Base-by-base conservation (phyloP, 2,797 vertebrate species). In the Acrocephalus scirpaceus region DNA sequence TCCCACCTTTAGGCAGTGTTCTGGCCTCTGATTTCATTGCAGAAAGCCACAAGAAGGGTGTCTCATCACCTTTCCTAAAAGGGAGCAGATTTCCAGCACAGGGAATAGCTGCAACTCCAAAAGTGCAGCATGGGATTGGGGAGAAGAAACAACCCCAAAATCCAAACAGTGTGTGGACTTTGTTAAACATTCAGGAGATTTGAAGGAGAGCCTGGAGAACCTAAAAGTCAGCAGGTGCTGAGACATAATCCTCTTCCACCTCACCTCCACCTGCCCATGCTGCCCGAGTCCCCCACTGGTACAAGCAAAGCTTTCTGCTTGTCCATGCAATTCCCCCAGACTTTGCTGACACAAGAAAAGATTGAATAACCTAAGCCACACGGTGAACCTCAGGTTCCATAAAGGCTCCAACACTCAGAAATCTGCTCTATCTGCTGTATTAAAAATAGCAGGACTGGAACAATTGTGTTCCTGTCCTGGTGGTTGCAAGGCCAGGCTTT, bases 181-280 rank as follows among this genome's bases (percentile, higher is more conserved):
- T 15, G 7, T 15, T 26, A 36, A 38, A 14, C 13, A 27, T 27
- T 8, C 36, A 65, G 61, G 48, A 60, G 38, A 74, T 58, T 69
- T 84, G 61, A 93, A 94, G 75, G 72, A 80, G 85, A 80, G 17
- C 22, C 56, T 56, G 25, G 47, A 77, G 90, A 71, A 94, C 13
- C 44, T 40, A 26, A 7, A 2, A 67, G 79, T 65, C 90, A 84
- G 73, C 79, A 72, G 64, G 58, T 30, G 42, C 86, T 69, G 65
- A 62, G 86, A 67, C 75, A 60, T 54, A 94, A 95, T 75, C 86
- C 66, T 81, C 73, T 69, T 84, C 58, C 44, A 71, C 83, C 54
- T 61, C 61, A 64, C 76, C 73, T 69, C 83, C 85, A 51, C 58
- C 42, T 12, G 18, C 26, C 53, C 60, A 14, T 6, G 22, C n/a